Percentiles rank a stretch among this genome's conserved stretches.
phyloP scores from a whole-genome alignment of 1,140 invertebrate species.

The Diploscapter pachys region DNA sequence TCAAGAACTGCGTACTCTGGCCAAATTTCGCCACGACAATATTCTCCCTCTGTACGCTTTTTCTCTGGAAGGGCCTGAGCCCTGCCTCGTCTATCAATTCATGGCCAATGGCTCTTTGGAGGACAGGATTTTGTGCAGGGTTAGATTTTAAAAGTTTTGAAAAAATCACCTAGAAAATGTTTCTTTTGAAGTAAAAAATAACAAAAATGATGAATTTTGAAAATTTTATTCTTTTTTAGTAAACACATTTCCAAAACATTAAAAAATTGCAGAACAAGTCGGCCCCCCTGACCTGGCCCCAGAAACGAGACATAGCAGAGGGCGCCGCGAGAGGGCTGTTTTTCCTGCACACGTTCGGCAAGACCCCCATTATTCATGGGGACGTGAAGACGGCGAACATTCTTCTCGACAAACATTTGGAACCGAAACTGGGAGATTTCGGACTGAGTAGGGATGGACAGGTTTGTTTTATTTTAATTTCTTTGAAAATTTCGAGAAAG shows the following conservation, averaged over 20 bases:
- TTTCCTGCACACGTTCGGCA: constrained; percentile 77
- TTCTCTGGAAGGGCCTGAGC: constrained; percentile 70
- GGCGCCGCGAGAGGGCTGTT: constrained; percentile 83
- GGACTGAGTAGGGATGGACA: constrained; percentile 78
- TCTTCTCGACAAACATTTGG: constrained; percentile 79
- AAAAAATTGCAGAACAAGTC: constrained; percentile 61
- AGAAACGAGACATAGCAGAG: constrained; percentile 74
- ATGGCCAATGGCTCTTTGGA: constrained; percentile 89
- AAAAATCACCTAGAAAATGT: no score
- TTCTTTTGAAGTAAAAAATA: no score
- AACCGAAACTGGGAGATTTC: constrained; percentile 89
- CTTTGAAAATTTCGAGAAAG: no score
- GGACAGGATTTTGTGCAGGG: constrained; percentile 72
- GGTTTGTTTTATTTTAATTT: constrained; percentile 60
- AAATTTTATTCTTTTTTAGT: no score
- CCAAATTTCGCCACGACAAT: constrained; percentile 82
- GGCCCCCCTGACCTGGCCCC: constrained; percentile 70
- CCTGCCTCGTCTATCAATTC: constrained; percentile 85
- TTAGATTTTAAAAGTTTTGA: constrained; percentile 38
- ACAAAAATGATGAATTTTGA: no score
- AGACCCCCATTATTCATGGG: constrained; percentile 82
- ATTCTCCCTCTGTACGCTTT: constrained; percentile 86
- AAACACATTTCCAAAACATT: no score
- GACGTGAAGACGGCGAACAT: constrained; percentile 94
- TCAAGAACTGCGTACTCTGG: constrained; percentile 70